Conservation (phyloP, 2,888 invertebrate species). For the Cephalotes varians region DNA sequence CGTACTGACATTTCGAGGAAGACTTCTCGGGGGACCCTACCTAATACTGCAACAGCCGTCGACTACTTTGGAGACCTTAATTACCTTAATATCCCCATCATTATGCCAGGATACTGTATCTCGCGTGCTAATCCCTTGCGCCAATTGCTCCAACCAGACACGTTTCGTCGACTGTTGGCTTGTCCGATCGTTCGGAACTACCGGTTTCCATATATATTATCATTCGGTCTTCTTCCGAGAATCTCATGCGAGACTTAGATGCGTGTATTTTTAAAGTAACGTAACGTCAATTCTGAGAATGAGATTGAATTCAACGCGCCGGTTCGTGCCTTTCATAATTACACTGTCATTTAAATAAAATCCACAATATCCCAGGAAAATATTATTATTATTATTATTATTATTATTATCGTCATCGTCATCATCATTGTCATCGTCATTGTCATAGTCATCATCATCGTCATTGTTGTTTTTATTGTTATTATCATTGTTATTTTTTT, state of each 20-base stretch:
- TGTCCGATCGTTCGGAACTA: neutral
- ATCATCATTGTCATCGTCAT: too few species aligned
- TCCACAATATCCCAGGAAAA: too few species aligned
- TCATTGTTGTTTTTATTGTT: too few species aligned
- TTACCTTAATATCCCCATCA: conserved; percentile 73
- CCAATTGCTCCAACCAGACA: conserved; percentile 61
- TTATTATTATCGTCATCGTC: too few species aligned
- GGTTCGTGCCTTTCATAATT: neutral
- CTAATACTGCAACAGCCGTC: conserved; percentile 70
- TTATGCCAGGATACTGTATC: conserved; percentile 59
- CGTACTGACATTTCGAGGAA: conserved; percentile 74
- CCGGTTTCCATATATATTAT: conserved; percentile 4
- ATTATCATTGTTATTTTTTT: too few species aligned
- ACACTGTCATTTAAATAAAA: neutral
- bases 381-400: too few species aligned
- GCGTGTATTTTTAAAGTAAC: conserved; percentile 15
- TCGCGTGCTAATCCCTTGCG: conserved; percentile 50
- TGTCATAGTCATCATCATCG: too few species aligned
- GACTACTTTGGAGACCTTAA: conserved; percentile 72
- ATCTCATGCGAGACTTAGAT: neutral
- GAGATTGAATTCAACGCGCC: neutral
- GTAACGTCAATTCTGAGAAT: neutral
- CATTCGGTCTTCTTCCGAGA: neutral
- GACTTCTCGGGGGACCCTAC: conserved; percentile 63
- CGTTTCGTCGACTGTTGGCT: conserved; percentile 38